Conservation (phyloP, 2,888 invertebrate species). For the Fragum sueziense region DNA sequence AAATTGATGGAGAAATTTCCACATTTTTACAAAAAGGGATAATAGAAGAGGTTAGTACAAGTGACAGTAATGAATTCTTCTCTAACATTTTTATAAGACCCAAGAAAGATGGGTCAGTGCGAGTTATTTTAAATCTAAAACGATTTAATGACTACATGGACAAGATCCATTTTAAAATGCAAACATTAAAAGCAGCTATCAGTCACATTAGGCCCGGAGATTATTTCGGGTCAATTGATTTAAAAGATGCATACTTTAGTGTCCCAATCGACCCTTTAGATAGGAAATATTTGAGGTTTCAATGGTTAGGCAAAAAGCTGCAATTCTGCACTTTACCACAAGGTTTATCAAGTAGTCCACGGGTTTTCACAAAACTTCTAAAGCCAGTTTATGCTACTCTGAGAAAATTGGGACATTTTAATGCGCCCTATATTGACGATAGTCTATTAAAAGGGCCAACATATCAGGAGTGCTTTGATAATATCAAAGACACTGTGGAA, state of each 20-base stretch:
- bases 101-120: constrained; percentile 33
- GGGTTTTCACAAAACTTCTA: constrained; percentile 43
- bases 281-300: constrained; percentile 46
- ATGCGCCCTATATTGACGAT: constrained; percentile 49
- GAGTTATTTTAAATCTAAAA: constrained; percentile 54
- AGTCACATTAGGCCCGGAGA: constrained; percentile 30
- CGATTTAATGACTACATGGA: constrained; percentile 43
- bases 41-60: constrained; percentile 8
- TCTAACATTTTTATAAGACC: constrained; percentile 49
- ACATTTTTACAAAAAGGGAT: constrained; percentile 16
- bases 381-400: constrained; percentile 37
- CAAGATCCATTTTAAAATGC: constrained; percentile 61
- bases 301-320: not conserved
- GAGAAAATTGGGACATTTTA: no score
- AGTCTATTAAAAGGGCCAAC: no score
- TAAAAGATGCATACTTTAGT: constrained; percentile 47
- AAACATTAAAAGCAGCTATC: constrained; percentile 45
- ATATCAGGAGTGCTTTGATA: no score
- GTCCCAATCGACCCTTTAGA: constrained; percentile 30
- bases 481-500: no score
- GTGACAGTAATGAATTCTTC: constrained; percentile 19
- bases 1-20: constrained; percentile 24
- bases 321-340: not conserved
- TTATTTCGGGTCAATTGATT: constrained; percentile 52
- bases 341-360: constrained; percentile 4